A percentile compares a stretch with the other conserved stretches of the same genome.
Evolutionary conservation across 2,888 invertebrate species (phyloP).

Genomic region (Acrobasis consociella): DNA sequence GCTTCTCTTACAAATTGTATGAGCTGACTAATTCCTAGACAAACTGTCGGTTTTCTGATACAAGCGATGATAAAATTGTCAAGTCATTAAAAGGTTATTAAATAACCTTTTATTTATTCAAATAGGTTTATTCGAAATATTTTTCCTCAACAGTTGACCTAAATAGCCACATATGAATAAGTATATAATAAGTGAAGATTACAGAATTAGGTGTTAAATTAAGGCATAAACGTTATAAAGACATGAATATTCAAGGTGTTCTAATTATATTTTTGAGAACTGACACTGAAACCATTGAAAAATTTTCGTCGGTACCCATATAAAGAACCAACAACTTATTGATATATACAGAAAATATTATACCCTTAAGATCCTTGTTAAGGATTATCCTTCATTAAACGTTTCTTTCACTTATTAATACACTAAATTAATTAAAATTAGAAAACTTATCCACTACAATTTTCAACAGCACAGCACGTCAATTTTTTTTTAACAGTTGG

Average conservation of each 20-base stretch:
- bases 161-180: background rate
- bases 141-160: constrained; percentile 3
- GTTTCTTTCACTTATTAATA: constrained; percentile 46
- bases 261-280: constrained; percentile 37
- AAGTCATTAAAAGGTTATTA: background rate
- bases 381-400: constrained; percentile 34
- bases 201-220: background rate
- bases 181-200: background rate
- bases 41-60: background rate
- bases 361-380: constrained; percentile 28
- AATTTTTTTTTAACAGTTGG: background rate
- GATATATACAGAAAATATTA: constrained; percentile 38
- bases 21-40: background rate
- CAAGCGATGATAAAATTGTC: background rate
- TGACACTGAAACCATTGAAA: constrained; percentile 1
- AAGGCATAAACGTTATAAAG: background rate
- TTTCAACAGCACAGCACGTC: background rate
- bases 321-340: constrained; percentile 1
- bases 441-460: background rate
- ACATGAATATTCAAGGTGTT: constrained; percentile 36
- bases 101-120: no score
- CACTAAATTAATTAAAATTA: background rate
- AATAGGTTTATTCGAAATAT: background rate
- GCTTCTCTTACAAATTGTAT: constrained; percentile 30
- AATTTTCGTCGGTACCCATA: background rate